Base-by-base conservation (phyloP, 2,888 invertebrate genomes). In the Muschampia plurimacula region DNA sequence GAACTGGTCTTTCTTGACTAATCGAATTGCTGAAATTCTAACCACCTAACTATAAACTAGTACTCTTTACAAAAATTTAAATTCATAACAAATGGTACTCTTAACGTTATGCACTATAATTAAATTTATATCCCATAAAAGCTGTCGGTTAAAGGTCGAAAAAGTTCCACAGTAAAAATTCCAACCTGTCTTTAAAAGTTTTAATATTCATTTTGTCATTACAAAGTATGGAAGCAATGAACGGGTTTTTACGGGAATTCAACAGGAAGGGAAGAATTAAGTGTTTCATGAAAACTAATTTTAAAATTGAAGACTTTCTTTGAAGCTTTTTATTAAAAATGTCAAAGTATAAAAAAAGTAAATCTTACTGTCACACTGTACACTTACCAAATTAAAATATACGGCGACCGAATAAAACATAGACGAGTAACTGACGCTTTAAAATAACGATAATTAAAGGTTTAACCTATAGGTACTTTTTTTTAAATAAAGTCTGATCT, bases 131-230 rank as follows among this genome's bases (percentile, higher is more conserved):
- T 49, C 59, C 46, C 65, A 32, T 59, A 46, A 65, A 70, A 63
- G 41, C 57, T 36, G 64, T 7, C 70, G 46, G 59, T 36, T 15
- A 46, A 59, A 65, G 32, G 32, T 59, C 65, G 10, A 41, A 70
- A 12, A 64, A 70, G 69, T 57, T 64, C 44, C 32, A 13, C 22
- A 32, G 57, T 70, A 70, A 70, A 69, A 64, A 32, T n/a, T n/a
- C 52, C 13, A 44, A 9, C 32, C 12, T 39, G 32, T 28, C 32
- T 57, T 57, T 9, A 44, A 64, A 64, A 9, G n/a, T 55, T 64
- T 57, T 52, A 69, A 59, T 57, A 65, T 59, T 68, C 67, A 65
- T 70, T 59, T 65, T 70, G 57, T 65, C n/a, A n/a, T n/a, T n/a
- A n/a, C n/a, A n/a, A n/a, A n/a, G n/a, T n/a, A n/a, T n/a, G n/a